Conservation (phyloP, 2,113 vertebrate genomes). For the Ictalurus furcatus region DNA sequence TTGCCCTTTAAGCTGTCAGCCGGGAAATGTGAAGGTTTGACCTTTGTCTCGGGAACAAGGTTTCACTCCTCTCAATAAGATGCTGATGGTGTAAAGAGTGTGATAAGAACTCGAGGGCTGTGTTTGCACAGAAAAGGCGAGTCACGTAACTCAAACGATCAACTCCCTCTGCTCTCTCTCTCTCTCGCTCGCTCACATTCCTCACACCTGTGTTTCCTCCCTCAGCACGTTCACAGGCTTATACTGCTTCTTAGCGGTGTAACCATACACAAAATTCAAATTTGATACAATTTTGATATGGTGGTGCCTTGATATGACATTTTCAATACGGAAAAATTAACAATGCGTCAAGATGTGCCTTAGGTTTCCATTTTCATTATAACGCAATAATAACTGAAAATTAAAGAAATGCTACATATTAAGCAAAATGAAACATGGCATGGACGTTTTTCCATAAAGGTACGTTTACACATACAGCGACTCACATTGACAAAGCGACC, state of each 20-base stretch:
- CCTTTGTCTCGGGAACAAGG: slow-evolving; percentile 38
- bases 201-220: background rate
- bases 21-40: slow-evolving; percentile 36
- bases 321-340: background rate
- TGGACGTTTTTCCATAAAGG: no score
- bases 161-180: background rate
- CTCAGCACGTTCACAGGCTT: background rate
- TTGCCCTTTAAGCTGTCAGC: slow-evolving; percentile 28
- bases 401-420: background rate
- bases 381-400: background rate
- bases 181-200: background rate
- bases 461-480: no score
- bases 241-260: background rate
- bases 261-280: background rate
- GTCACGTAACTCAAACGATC: background rate
- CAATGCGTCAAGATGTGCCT: background rate
- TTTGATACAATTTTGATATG: background rate
- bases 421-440: background rate
- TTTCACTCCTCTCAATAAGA: slow-evolving; percentile 16
- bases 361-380: background rate
- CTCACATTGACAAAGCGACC: no score
- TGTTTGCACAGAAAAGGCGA: slow-evolving; percentile 27
- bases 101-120: slow-evolving; percentile 16
- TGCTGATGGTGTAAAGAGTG: slow-evolving; percentile 23
- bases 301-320: background rate